Evolutionary conservation across 2,113 vertebrate genomes (phyloP).

Genomic region (Tyto alba): DNA sequence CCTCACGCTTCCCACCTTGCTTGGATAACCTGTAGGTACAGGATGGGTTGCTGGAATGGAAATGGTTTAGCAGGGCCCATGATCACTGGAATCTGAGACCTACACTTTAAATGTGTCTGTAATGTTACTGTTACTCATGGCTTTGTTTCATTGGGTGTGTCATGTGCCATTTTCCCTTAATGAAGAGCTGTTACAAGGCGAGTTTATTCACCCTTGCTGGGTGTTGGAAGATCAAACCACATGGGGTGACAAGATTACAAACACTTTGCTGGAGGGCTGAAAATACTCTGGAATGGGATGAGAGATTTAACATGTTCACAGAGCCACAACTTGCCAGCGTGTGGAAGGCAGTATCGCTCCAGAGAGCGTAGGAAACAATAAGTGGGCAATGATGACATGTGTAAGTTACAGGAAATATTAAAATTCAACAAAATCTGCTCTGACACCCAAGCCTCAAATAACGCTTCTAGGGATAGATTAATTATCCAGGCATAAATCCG

Average conservation of each 20-base stretch:
- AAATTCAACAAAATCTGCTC: constrained; percentile 50
- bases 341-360: not conserved
- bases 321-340: not conserved
- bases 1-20: not conserved
- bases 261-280: constrained; percentile 43
- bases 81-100: not conserved
- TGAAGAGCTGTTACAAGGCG: not conserved
- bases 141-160: not conserved
- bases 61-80: not conserved
- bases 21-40: not conserved
- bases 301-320: constrained; percentile 18
- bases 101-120: not conserved
- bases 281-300: constrained; percentile 42
- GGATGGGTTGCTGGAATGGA: not conserved
- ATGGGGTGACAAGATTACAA: constrained; percentile 31
- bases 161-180: constrained; percentile 3
- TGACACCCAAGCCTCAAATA: constrained; percentile 42
- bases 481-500: constrained; percentile 46
- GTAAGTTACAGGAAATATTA: constrained; percentile 41
- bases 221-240: constrained; percentile 36
- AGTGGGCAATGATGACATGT: not conserved
- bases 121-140: not conserved
- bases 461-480: constrained; percentile 12
- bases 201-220: constrained; percentile 10
- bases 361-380: not conserved